These are phyloP conservation scores for Sebastes elongatus DNA, from an alignment of 2,797 vertebrate species.

Conservation along the genomic window DNA sequence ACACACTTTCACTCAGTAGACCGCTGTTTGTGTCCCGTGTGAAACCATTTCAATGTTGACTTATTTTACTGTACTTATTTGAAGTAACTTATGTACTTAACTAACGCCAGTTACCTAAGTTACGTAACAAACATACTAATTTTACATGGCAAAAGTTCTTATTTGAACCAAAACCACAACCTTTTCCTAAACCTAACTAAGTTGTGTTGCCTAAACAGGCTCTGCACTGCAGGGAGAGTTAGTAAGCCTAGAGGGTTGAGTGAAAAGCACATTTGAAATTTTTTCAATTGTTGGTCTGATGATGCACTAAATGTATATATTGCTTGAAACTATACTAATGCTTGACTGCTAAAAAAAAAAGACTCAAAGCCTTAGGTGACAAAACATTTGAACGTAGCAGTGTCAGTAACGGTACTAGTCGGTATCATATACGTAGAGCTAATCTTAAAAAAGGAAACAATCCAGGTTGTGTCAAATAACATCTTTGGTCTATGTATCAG, in stretches of 20 bases:
- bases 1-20: too few species aligned
- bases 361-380: not conserved
- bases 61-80: too few species aligned
- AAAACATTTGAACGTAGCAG: not conserved
- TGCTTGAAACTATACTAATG: not conserved
- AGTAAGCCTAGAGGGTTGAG: not conserved
- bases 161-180: not conserved
- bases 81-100: too few species aligned
- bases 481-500: not conserved
- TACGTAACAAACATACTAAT: not conserved
- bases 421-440: not conserved
- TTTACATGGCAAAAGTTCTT: not conserved
- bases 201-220: not conserved
- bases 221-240: not conserved
- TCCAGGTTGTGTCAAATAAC: not conserved
- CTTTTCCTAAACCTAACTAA: not conserved
- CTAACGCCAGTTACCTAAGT: not conserved
- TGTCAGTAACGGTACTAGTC: not conserved
- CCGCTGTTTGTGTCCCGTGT: too few species aligned
- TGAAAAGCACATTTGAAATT: not conserved
- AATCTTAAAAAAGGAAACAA: not conserved
- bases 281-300: not conserved
- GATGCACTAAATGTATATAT: not conserved
- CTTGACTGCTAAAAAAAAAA: not conserved
- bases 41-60: too few species aligned